Base-by-base conservation (phyloP, 2,113 vertebrate genomes). In the Phylloscopus trochiloides region DNA sequence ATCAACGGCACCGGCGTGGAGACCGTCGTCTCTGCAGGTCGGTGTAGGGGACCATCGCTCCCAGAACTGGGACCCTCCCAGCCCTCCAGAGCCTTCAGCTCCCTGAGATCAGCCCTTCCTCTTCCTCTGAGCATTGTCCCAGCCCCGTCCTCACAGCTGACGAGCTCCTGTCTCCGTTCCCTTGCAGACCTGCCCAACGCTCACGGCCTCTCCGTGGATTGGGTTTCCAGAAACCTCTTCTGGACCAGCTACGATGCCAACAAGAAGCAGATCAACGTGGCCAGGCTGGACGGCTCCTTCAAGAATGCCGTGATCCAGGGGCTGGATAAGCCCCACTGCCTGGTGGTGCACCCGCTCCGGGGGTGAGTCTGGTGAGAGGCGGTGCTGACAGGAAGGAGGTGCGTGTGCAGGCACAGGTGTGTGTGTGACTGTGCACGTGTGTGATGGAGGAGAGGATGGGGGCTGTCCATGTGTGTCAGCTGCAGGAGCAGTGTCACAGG, bases 191-290 rank as follows among this genome's bases (percentile, higher is more conserved):
- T 99, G 91, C 99, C 99, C 75, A 99, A 99, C 1, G 99, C 99
- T 73, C 99, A 99, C 0, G 99, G 99, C 29, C 98, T 99, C 85
- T 99, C 99, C 7, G 99, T 99, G 88, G 99, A 99, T 65, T 99
- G 99, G 99, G 98, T 99, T 47, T 99, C 99, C 90, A 98, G 99
- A 86, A 99, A 99, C 95, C 98, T 99, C 32, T 99, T 99, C 97
- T 99, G 99, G 99, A 99, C 99, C 21, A 99, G 99, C 96, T 99
- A 99, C 0, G 99, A 99, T 0, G 98, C 98, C 96, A 99, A 99
- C 97, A 99, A 99, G 98, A 99, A 99, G 94, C 99, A 99, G 96
- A 99, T 99, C 80, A 99, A 99, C 0, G 99, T 99, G 81, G 99
- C 99, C 48, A 97, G 99, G 75, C 98, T 99, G 90, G 99, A 99